Evolutionary conservation across 2,797 vertebrate species (phyloP).

Genomic region (Coranthus polyacanthus): DNA sequence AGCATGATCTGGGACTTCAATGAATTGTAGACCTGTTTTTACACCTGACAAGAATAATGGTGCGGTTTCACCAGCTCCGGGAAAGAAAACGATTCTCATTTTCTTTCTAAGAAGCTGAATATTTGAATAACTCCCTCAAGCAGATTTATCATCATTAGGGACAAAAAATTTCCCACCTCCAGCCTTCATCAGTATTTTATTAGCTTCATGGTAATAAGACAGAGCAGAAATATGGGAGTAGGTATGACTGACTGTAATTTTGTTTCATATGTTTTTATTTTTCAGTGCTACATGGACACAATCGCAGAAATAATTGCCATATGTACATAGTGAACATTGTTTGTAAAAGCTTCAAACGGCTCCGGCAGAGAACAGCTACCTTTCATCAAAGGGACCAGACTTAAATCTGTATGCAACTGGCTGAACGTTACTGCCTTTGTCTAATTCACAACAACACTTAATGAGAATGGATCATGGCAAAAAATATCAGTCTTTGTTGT

Average conservation of each 20-base stretch:
- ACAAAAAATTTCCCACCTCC: conserved; percentile 30
- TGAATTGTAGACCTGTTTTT: conserved; percentile 15
- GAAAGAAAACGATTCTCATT: conserved; percentile 19
- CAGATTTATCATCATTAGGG: conserved; percentile 54
- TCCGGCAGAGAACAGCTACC: background rate
- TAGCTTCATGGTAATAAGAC: conserved; percentile 12
- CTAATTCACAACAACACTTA: conserved; percentile 11
- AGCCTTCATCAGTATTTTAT: conserved; percentile 28
- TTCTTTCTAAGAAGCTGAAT: conserved; percentile 11
- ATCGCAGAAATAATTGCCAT: background rate
- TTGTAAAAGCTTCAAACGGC: background rate
- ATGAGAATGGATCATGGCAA: background rate
- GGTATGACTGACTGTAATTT: background rate
- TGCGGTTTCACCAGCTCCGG: conserved; percentile 3
- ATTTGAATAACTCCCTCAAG: conserved; percentile 38
- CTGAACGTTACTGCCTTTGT: background rate
- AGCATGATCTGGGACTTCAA: background rate
- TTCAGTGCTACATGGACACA: background rate
- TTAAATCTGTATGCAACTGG: background rate
- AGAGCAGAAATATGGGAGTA: background rate
- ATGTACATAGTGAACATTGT: background rate
- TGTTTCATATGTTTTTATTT: background rate
- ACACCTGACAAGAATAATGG: conserved; percentile 19
- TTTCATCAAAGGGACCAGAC: background rate
- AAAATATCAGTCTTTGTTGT: background rate